Evolutionary conservation across 1,140 invertebrate genomes (phyloP).

Genomic region (Temnothorax longispinosus): DNA sequence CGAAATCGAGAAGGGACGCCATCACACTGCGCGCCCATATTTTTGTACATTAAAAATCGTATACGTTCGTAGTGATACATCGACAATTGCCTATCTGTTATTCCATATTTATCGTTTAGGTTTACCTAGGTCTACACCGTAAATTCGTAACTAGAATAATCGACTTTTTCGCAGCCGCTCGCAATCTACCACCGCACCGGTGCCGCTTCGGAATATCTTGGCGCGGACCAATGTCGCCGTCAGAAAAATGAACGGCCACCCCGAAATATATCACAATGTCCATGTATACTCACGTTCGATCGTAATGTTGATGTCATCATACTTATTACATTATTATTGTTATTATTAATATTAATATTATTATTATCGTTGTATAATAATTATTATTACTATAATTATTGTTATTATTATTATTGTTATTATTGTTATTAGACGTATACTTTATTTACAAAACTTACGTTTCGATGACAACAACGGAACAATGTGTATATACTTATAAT

Average conservation of each 20-base stretch:
- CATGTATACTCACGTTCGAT: conserved; percentile 79
- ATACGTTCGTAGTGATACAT: conserved; percentile 85
- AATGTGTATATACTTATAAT: conserved; percentile 66
- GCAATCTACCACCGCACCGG: conserved; percentile 56
- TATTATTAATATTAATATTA: conserved; percentile 62
- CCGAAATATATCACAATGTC: conserved; percentile 82
- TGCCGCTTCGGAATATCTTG: conserved; percentile 73
- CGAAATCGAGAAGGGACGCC: conserved; percentile 51
- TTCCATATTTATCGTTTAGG: conserved; percentile 74
- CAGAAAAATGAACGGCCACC: conserved; percentile 65
- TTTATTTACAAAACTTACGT: conserved; percentile 81
- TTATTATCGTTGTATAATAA: conserved; percentile 57
- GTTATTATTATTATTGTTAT: conserved; percentile 64
- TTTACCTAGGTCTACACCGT: conserved; percentile 77
- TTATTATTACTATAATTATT: conserved; percentile 59
- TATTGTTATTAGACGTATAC: conserved; percentile 75
- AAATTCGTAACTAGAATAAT: conserved; percentile 86
- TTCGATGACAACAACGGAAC: conserved; percentile 74
- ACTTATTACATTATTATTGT: conserved; percentile 66
- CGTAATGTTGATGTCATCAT: conserved; percentile 58
- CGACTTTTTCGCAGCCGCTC: conserved; percentile 65
- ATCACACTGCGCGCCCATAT: conserved; percentile 38
- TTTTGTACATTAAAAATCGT: conserved; percentile 86
- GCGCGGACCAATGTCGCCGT: conserved; percentile 63
- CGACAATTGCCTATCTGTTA: conserved; percentile 82